phyloP scores from a whole-genome alignment of 2,888 invertebrate species.

The Dicyrtomina minuta region DNA sequence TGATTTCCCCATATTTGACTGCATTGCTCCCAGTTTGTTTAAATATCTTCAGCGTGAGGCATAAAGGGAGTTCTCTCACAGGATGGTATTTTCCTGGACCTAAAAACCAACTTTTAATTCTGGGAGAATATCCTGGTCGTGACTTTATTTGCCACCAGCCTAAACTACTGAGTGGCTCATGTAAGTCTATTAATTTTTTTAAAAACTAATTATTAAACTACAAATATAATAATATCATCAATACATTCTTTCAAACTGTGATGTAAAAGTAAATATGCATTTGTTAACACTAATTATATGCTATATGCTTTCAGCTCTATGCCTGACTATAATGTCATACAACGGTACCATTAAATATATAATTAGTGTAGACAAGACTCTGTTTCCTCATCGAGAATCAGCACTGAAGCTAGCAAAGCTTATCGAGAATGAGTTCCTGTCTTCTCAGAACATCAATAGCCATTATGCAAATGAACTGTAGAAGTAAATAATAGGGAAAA shows the following conservation, averaged over 20 bases:
- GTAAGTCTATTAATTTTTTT: conserved; percentile 10
- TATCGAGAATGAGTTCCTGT: conserved; percentile 15
- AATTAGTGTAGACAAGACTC: conserved; percentile 7
- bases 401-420: conserved; percentile 13
- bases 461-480: too few species aligned
- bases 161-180: neutral
- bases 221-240: neutral
- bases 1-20: neutral
- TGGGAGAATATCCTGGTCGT: conserved; percentile 13
- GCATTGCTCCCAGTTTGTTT: conserved; percentile 2
- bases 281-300: neutral
- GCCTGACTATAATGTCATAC: conserved; percentile 20
- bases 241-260: neutral
- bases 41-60: neutral
- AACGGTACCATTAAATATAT: conserved; percentile 15
- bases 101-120: conserved; percentile 3
- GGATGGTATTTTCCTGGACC: conserved; percentile 20
- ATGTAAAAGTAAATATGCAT: neutral
- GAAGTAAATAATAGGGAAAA: too few species aligned
- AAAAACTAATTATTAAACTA: neutral
- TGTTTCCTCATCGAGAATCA: conserved; percentile 14
- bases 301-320: conserved; percentile 16
- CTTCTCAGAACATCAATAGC: neutral
- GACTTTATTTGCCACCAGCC: conserved; percentile 10
- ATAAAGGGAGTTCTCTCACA: neutral